These are phyloP conservation scores for Austrofundulus limnaeus DNA, from an alignment of 2,113 vertebrate species.

Conservation along the genomic window DNA sequence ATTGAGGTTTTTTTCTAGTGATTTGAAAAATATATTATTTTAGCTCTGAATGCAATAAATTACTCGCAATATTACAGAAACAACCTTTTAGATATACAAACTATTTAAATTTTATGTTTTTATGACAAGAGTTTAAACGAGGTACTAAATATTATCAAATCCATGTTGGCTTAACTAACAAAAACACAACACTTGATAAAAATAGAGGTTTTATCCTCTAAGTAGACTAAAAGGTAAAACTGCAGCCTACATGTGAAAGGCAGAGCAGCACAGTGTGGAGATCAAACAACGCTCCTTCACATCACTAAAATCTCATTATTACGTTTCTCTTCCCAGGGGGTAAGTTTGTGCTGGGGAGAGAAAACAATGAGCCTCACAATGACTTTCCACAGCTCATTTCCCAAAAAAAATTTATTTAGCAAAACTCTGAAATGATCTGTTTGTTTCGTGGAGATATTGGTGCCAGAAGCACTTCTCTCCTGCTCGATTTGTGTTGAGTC, in stretches of 20 bases:
- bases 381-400: constrained; percentile 59
- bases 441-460: constrained; percentile 28
- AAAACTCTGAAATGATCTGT: constrained; percentile 30
- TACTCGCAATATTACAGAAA: no score
- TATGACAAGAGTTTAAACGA: no score
- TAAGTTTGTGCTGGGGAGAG: constrained; percentile 32
- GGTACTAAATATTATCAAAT: no score
- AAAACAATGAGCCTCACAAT: constrained; percentile 48
- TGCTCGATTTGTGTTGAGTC: not conserved
- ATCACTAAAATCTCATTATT: constrained; percentile 45
- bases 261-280: constrained; percentile 5
- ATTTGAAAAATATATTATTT: no score
- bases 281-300: constrained; percentile 36
- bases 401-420: constrained; percentile 42
- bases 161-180: not conserved
- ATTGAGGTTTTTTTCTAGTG: no score
- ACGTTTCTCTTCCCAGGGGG: constrained; percentile 32
- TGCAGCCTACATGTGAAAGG: not conserved
- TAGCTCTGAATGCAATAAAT: no score
- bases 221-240: not conserved
- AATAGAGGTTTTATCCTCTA: not conserved
- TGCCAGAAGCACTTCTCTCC: constrained; percentile 10
- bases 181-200: no score
- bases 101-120: no score
- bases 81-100: no score